A percentile compares a stretch with the other conserved stretches of the same genome.
These are phyloP conservation scores for Campylomormyrus tamandua DNA, from an alignment of 2,113 vertebrate species.

Conservation along the genomic window DNA sequence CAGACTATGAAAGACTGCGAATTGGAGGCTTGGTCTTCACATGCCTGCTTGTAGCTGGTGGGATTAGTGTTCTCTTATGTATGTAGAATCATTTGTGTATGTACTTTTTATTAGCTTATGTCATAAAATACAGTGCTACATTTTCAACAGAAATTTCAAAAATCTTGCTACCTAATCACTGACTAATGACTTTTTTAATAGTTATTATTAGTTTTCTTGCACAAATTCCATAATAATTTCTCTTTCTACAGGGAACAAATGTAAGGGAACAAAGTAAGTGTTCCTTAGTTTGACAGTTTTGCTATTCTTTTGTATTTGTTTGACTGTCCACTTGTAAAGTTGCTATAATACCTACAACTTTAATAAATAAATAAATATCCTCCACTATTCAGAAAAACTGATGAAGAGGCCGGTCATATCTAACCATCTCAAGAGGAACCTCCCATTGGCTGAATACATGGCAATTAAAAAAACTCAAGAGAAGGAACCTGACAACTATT, in stretches of 20 bases:
- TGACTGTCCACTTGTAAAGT: not conserved
- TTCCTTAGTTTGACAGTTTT: not conserved
- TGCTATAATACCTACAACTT: not conserved
- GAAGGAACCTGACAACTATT: not conserved
- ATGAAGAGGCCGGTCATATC: slow-evolving; percentile 52
- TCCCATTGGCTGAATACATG: slow-evolving; percentile 34
- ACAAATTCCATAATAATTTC: not conserved
- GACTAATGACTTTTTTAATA: not conserved
- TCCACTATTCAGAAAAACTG: slow-evolving; percentile 41
- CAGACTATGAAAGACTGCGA: slow-evolving; percentile 62
- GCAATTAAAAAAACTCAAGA: not conserved
- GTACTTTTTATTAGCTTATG: not conserved
- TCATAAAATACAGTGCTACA: not conserved
- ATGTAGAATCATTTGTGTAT: slow-evolving; percentile 33
- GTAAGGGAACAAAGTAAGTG: slow-evolving; percentile 44
- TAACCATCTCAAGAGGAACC: slow-evolving; percentile 32
- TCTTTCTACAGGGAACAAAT: slow-evolving; percentile 47
- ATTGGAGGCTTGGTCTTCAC: slow-evolving; percentile 56
- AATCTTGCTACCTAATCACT: not conserved
- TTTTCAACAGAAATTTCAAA: not conserved
- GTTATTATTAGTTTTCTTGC: not conserved
- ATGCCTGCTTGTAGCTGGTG: slow-evolving; percentile 47
- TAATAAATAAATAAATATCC: not conserved
- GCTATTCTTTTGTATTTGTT: not conserved
- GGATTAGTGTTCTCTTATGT: slow-evolving; percentile 46